A percentile compares a stretch with the other conserved stretches of the same genome.
These are phyloP conservation scores for Otis tarda DNA, from an alignment of 2,113 vertebrate species.

Conservation along the genomic window DNA sequence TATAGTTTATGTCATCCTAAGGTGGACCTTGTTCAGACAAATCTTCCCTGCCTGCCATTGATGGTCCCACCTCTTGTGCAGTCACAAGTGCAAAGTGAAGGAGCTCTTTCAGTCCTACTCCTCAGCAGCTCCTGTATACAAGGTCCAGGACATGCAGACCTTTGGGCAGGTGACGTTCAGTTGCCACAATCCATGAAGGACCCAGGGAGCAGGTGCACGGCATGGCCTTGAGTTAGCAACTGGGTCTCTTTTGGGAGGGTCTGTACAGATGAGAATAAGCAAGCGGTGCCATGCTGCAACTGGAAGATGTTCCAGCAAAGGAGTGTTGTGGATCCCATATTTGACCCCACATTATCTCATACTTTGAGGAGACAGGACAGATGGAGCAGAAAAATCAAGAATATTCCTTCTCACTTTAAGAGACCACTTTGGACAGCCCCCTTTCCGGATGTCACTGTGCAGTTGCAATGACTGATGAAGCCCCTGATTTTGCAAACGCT, in stretches of 20 bases:
- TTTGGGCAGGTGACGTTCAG: background rate
- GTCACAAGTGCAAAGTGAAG: background rate
- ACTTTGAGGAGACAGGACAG: background rate
- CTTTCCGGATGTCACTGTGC: background rate
- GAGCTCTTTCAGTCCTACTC: background rate
- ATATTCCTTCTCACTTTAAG: background rate
- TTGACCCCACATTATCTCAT: background rate
- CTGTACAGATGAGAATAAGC: background rate
- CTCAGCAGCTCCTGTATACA: background rate
- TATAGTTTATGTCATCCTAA: background rate
- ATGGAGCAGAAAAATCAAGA: background rate
- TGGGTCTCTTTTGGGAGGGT: background rate
- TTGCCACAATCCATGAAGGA: background rate
- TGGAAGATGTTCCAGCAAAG: background rate
- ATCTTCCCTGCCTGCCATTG: background rate
- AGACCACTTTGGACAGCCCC: background rate
- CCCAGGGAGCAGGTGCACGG: background rate
- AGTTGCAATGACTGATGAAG: background rate
- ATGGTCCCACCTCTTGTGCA: background rate
- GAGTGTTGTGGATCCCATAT: background rate
- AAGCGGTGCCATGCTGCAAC: background rate
- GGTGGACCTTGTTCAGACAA: background rate
- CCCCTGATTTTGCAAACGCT: background rate
- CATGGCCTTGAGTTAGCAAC: background rate
- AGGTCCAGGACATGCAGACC: rapidly evolving